A percentile compares a stretch with the other conserved stretches of the same genome.
Evolutionary conservation across 2,113 vertebrate genomes (phyloP).

Genomic region (Etheostoma spectabile): DNA sequence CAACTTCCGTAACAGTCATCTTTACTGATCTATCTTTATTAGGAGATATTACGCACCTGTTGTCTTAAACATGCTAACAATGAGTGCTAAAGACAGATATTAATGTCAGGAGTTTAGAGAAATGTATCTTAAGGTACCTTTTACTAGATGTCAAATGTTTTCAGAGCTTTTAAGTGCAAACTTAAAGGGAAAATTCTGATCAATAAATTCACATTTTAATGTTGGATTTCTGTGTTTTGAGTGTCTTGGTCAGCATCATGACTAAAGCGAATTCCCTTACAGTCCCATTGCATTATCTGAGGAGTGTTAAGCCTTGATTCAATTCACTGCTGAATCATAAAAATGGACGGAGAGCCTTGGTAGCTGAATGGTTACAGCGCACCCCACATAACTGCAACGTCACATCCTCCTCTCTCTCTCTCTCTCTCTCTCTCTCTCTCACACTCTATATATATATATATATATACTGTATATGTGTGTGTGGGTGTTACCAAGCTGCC

Average conservation of each 20-base stretch:
- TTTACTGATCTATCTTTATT: neutral
- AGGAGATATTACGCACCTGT: neutral
- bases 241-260: neutral
- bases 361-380: neutral
- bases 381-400: neutral
- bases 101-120: neutral
- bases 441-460: no score
- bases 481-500: no score
- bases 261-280: neutral
- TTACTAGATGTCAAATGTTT: neutral
- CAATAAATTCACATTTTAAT: slow-evolving; percentile 7
- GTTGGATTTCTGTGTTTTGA: neutral
- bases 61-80: neutral
- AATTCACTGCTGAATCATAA: neutral
- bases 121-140: neutral
- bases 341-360: neutral
- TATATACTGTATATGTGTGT: no score
- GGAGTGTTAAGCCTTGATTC: no score
- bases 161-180: neutral
- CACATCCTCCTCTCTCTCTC: neutral
- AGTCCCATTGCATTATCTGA: no score
- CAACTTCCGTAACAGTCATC: neutral
- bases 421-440: no score
- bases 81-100: no score
- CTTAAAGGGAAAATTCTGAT: neutral